Evolutionary conservation across 2,888 invertebrate genomes (phyloP), one percentile per base, ranked within the genome.

Genomic region (Serrognathus titanus): DNA sequence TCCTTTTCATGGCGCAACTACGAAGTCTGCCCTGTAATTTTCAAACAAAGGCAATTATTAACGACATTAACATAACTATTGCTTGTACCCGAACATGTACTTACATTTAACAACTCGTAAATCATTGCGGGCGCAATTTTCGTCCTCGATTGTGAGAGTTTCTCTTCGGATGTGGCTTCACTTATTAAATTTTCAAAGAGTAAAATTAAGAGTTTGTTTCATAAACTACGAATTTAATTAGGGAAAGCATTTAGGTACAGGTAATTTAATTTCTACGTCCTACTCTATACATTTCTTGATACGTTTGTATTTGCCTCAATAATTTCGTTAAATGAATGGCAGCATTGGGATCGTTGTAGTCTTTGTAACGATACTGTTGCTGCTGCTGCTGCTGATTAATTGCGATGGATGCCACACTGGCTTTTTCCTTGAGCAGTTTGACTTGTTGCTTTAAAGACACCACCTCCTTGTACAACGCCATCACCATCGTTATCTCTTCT

Each of bases 401-500:
- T 10, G 66, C 57, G 10, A 71, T 50, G 5, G 68, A 68, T 1
- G 68, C 66, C 48, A 70, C 63, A 53, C 74, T 72, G 1, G 67
- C 64, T 31, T 68, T 68, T 48, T 73, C 69, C 58, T 72, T 74
- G 51, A 76, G 61, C 10, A 60, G 60, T 62, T 69, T 75, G 6
- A 77, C 72, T 64, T 78, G 77, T 47, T 76, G 70, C 60, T 78
- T 78, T 46, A 76, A 61, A 3, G 75, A 74, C 45, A 75, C 45
- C n/a, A 79, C 76, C 62, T 78, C 78, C 41, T 74, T 75, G 57
- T 75, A 78, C 13, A 78, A 62, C 1, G 71, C 62, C 75, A 78
- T 76, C 13, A 78, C 77, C 73, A 77, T 76, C 9, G 70, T 72
- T 4, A 78, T 78, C 63, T 78, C 78, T 51, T 76, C 74, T 62